A percentile compares a stretch with the other conserved stretches of the same genome.
These are phyloP conservation scores for Crambe crambe DNA, from an alignment of 37 sponge, comb jelly and placozoan species.

Conservation along the genomic window DNA sequence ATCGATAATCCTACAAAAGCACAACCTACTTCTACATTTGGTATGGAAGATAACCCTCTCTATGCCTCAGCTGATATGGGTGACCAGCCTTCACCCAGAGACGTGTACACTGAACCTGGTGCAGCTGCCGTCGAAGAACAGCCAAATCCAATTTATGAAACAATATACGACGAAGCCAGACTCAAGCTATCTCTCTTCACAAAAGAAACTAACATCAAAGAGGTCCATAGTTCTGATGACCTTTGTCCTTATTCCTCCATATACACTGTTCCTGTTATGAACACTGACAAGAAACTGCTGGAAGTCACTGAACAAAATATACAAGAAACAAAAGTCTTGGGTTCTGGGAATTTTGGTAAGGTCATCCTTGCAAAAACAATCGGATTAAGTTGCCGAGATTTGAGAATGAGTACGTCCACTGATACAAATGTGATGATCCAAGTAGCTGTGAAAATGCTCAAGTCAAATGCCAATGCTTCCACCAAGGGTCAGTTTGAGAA, in stretches of 20 bases:
- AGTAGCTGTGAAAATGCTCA: constrained; percentile 85
- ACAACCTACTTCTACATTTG: too few relatives aligned
- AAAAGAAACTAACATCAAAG: too few relatives aligned
- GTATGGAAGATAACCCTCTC: too few relatives aligned
- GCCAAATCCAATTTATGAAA: too few relatives aligned
- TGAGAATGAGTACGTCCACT: constrained; percentile 31
- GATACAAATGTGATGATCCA: constrained; percentile 28
- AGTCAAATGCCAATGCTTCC: constrained; percentile 28
- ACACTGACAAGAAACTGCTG: constrained; percentile 36
- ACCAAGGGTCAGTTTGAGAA: constrained; percentile 73
- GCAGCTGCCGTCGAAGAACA: too few relatives aligned
- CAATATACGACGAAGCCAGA: too few relatives aligned
- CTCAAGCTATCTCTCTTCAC: too few relatives aligned
- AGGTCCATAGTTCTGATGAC: too few relatives aligned
- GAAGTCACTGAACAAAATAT: constrained; percentile 34
- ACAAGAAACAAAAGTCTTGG: constrained; percentile 25
- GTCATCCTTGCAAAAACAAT: constrained; percentile 73
- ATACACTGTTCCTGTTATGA: constrained; percentile 41
- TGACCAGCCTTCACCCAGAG: too few relatives aligned
- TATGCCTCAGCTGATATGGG: too few relatives aligned
- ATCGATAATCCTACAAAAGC: too few relatives aligned
- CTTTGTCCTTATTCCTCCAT: constrained; percentile 40
- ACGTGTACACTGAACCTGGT: too few relatives aligned
- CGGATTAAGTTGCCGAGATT: constrained; percentile 61
- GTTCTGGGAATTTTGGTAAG: constrained; percentile 78